Evolutionary conservation across 1,140 invertebrate genomes (phyloP), one percentile per base, ranked within the genome.

Genomic region (Marisa cornuarietis): DNA sequence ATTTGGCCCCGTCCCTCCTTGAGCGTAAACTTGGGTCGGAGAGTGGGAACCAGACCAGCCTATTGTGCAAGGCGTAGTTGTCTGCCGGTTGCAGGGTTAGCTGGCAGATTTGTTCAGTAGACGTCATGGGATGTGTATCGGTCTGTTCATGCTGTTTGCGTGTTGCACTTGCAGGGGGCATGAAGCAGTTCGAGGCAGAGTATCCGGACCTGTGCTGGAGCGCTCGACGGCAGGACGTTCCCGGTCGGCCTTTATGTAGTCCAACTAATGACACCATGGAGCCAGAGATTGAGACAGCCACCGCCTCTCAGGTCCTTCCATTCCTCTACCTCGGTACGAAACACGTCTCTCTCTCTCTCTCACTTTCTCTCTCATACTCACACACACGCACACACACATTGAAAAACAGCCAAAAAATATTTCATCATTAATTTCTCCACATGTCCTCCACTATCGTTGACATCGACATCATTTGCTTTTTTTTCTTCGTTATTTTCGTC

Each of bases 251-350:
- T 18, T 79, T 88, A 13, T 88, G 88, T 81, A 89, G 87, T 76
- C 90, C 90, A 8, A 90, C 88, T 54, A 90, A 87, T 16, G 85
- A 87, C 24, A 84, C 89, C 14, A 82, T 85, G 16, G 87, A 90
- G 76, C 86, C 85, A 22, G 95, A 96, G 90, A 94, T 93, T 78
- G 95, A 96, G 90, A 93, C 93, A 77, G 94, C 95, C 84, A 95
- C 94, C 7, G 95, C 95, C 62, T 95, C 95, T 61, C 92, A 95
- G 88, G 94, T 97, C 51, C 92, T 97, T 76, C 95, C 96, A n/a
- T 96, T 95, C 92, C 92, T 97, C 42, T 96, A 95, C 89, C 93
- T 97, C 79, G 96, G 90, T 91, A 86, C 82, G 84, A 79, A 76
- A 80, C n/a, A n/a, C n/a, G n/a, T n/a, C n/a, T n/a, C n/a, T n/a